phyloP scores from a whole-genome alignment of 2,888 invertebrate species.

The Philereme transversata region DNA sequence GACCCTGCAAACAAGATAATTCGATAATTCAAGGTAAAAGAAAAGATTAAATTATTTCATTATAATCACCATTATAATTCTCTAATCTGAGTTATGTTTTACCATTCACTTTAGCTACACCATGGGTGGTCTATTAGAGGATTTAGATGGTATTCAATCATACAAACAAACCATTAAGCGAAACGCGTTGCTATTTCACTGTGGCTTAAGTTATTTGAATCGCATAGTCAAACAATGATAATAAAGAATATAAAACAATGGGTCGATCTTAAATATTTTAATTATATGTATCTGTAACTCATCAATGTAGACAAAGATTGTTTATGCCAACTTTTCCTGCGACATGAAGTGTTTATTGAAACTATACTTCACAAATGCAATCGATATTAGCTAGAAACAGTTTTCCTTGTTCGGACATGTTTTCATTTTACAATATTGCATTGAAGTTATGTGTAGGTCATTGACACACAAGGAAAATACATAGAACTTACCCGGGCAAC shows the following conservation, averaged over 20 bases:
- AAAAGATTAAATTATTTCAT: too few relatives aligned
- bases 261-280: conserved; percentile 38
- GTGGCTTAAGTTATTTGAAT: neutral
- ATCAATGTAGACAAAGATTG: conserved; percentile 44
- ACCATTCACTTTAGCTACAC: too few relatives aligned
- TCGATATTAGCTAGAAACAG: conserved; percentile 2
- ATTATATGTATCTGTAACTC: conserved; percentile 39
- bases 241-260: conserved; percentile 42
- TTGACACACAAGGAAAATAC: conserved; percentile 15
- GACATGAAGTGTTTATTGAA: conserved; percentile 22
- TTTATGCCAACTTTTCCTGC: conserved; percentile 36
- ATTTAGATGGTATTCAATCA: too few relatives aligned
- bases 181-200: too few relatives aligned
- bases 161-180: too few relatives aligned
- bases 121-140: too few relatives aligned
- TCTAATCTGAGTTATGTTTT: too few relatives aligned
- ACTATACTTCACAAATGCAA: conserved; percentile 9
- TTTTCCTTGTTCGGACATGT: conserved; percentile 21
- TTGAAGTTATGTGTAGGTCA: conserved; percentile 1
- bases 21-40: too few relatives aligned
- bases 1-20: conserved; percentile 57
- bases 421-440: conserved; percentile 11
- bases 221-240: conserved; percentile 14
- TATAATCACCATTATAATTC: too few relatives aligned
- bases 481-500: conserved; percentile 68